These are phyloP conservation scores for Ctena decussata DNA, from an alignment of 2,888 invertebrate species.

Conservation along the genomic window DNA sequence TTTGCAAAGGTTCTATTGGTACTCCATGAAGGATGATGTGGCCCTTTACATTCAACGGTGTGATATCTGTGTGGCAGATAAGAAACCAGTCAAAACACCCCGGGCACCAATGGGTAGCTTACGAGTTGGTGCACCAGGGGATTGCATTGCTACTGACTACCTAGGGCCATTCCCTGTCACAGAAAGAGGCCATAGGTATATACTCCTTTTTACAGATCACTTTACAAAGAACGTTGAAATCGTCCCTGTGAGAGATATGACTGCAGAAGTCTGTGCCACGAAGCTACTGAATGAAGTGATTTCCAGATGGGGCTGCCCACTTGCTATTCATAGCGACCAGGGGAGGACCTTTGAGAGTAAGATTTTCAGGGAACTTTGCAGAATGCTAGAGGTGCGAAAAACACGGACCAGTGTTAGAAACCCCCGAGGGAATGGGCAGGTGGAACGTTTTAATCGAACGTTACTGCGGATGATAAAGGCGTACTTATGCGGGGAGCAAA, in stretches of 20 bases:
- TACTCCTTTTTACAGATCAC: conserved; percentile 46
- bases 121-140: conserved; percentile 90
- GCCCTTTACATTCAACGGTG: conserved; percentile 7
- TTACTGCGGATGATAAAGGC: conserved; percentile 51
- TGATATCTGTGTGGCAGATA: conserved; percentile 35
- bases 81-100: conserved; percentile 14
- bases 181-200: conserved; percentile 33
- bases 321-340: conserved; percentile 38
- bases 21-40: conserved; percentile 22
- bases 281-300: conserved; percentile 37
- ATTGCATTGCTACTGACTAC: conserved; percentile 35
- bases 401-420: conserved; percentile 45
- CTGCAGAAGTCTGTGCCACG: conserved; percentile 40
- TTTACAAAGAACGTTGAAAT: conserved; percentile 49
- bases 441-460: conserved; percentile 52
- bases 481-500: conserved; percentile 51
- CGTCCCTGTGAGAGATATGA: conserved; percentile 33
- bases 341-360: conserved; percentile 30
- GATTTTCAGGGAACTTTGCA: conserved; percentile 28
- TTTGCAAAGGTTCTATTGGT: conserved; percentile 40
- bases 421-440: conserved; percentile 58
- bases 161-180: conserved; percentile 48
- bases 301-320: conserved; percentile 39
- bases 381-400: conserved; percentile 32
- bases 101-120: conserved; percentile 88